Percentiles rank a stretch among this genome's conserved stretches.
Conservation (phyloP, 2,113 vertebrate species). For the Notarius lentiginosus region DNA sequence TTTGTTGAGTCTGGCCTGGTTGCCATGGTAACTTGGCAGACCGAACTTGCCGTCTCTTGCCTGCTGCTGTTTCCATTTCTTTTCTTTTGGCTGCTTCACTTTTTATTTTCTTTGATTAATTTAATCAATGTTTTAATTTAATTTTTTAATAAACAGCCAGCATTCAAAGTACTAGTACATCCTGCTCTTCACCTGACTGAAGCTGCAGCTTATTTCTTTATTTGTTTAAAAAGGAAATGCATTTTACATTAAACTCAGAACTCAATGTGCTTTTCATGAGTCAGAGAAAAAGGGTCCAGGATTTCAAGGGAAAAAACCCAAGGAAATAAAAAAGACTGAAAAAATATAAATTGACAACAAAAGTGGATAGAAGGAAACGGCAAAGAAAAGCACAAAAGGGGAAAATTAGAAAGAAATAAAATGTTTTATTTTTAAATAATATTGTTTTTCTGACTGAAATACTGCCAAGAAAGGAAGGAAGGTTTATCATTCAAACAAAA, state of each 20-base stretch:
- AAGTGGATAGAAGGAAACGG: background rate
- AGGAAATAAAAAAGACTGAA: no score
- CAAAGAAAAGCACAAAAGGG: background rate
- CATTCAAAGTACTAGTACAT: background rate
- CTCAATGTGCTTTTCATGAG: background rate
- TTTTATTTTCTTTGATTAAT: background rate
- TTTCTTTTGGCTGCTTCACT: background rate
- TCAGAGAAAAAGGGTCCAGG: background rate
- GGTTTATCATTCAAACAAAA: background rate
- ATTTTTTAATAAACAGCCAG: background rate
- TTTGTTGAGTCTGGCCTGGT: constrained; percentile 18
- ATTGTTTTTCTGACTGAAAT: background rate
- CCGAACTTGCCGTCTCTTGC: background rate
- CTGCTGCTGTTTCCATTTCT: background rate
- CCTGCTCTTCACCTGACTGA: background rate
- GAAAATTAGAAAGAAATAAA: background rate
- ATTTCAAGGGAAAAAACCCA: background rate
- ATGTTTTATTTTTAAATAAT: background rate
- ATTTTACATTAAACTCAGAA: background rate
- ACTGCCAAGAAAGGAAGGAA: constrained; percentile 56
- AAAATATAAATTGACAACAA: no score
- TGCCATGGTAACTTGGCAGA: constrained; percentile 7
- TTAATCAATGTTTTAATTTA: background rate
- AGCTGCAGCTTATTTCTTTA: no score
- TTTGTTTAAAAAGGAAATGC: background rate